Base-by-base conservation (phyloP, 2,113 vertebrate genomes). In the Paralichthys olivaceus region DNA sequence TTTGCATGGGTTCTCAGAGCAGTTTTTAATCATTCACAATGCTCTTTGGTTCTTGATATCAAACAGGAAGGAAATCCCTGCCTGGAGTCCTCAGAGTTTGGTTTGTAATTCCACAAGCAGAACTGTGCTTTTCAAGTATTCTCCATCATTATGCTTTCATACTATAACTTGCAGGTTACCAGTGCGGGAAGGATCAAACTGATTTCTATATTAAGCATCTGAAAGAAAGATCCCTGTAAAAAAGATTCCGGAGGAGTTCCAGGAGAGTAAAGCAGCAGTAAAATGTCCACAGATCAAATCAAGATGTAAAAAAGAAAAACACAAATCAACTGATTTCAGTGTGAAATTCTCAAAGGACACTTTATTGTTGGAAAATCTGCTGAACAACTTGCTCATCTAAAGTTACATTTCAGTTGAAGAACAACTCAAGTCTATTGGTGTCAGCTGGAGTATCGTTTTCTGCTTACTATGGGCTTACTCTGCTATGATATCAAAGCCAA, bases 331-430 rank as follows among this genome's bases (percentile, higher is more conserved):
- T 67, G 43, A 32, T 71, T 43, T 62, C 23, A 45, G 23, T 19
- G 1, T 43, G 7, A 5, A 47, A 72, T 77, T 60, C 59, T 77
- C 4, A 65, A 66, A 29, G 25, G 19, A 75, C 29, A 11, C 1
- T 71, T n/a, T 57, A 2, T 61, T 55, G 51, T 37, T 26, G 8
- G 45, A 62, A 49, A 14, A 68, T 37, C 53, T 59, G 29, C 56
- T 59, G 22, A 23, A 64, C 20, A 59, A 79, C 37, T 62, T 79
- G 54, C 77, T 69, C 45, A 71, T 81, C 47, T 68, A 63, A 87
- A 69, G 59, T 77, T 73, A 68, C 43, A 63, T 29, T 45, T 22
- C 25, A 64, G 4, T 61, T 69, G 8, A 43, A 59, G 67, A 79
- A 79, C 22, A 84, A 12, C 65, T 57, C 2, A 5, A 60, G 58